These are phyloP conservation scores for Phragmatobia fuliginosa DNA, from an alignment of 2,888 invertebrate genomes.

Conservation along the genomic window DNA sequence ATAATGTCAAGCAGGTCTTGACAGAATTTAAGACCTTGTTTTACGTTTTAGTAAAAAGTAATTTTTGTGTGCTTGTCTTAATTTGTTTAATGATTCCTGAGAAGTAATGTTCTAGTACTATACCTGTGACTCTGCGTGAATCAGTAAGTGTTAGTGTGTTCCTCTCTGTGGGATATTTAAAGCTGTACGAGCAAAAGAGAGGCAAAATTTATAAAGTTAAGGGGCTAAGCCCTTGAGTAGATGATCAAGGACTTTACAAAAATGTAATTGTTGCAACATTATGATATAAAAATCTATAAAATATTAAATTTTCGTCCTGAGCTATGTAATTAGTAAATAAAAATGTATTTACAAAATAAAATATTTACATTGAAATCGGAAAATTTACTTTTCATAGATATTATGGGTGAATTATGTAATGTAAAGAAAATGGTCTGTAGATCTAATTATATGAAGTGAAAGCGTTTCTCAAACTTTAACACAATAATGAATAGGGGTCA, in stretches of 20 bases:
- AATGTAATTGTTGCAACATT: background rate
- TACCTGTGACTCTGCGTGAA: background rate
- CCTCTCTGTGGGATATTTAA: conserved; percentile 9
- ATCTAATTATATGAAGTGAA: background rate
- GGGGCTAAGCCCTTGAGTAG: conserved; percentile 15
- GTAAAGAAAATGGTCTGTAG: background rate
- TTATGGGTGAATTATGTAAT: background rate
- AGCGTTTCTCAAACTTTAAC: background rate
- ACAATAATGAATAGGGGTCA: background rate
- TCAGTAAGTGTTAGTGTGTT: conserved; percentile 12
- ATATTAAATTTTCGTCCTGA: conserved; percentile 17
- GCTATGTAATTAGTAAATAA: conserved; percentile 19
- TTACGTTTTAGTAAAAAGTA: conserved; percentile 20
- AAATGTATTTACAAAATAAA: conserved; percentile 44
- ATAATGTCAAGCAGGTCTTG: conserved; percentile 15
- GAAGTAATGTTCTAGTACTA: conserved; percentile 3
- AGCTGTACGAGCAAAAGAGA: conserved; percentile 17
- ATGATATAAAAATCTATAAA: conserved; percentile 6
- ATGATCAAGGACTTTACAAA: background rate
- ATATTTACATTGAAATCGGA: conserved; percentile 34
- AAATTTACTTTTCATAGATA: background rate
- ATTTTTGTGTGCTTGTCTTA: background rate
- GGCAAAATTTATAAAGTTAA: conserved; percentile 15
- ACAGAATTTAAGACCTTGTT: conserved; percentile 2
- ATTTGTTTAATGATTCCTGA: conserved; percentile 1